Conservation (phyloP, 2,797 vertebrate genomes). For the Australoheros facetus region DNA sequence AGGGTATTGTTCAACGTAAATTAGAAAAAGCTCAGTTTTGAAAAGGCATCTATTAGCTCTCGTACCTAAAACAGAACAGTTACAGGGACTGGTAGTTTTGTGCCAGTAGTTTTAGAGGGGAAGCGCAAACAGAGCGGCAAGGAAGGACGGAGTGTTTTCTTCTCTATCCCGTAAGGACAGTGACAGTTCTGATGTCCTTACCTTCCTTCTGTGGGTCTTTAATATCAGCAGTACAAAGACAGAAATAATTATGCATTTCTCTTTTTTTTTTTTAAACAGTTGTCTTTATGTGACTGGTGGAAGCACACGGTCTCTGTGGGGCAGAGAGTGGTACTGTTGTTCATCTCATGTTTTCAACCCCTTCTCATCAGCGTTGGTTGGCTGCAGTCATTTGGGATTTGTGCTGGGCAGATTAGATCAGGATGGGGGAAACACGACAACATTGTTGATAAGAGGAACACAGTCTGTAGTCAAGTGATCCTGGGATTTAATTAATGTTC, state of each 20-base stretch:
- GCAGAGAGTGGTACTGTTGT: slow-evolving; percentile 64
- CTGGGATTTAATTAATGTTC: slow-evolving; percentile 55
- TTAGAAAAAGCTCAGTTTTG: slow-evolving; percentile 81
- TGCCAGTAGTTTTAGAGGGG: slow-evolving; percentile 81
- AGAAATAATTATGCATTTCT: slow-evolving; percentile 73
- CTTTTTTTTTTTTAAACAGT: slow-evolving; percentile 7
- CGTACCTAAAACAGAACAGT: slow-evolving; percentile 78
- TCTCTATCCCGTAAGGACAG: slow-evolving; percentile 68
- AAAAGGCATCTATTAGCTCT: slow-evolving; percentile 77
- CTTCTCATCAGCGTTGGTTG: slow-evolving; percentile 76
- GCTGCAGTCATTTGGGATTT: slow-evolving; percentile 80
- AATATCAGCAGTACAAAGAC: slow-evolving; percentile 91
- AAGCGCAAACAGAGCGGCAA: slow-evolving; percentile 67
- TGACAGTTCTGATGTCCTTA: slow-evolving; percentile 52
- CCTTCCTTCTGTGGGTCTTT: slow-evolving; percentile 67
- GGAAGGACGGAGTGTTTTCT: slow-evolving; percentile 77
- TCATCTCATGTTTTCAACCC: slow-evolving; percentile 64
- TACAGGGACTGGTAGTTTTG: slow-evolving; percentile 65
- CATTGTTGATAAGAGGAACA: slow-evolving; percentile 35
- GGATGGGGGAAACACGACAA: slow-evolving; percentile 19
- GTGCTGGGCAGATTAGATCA: slow-evolving; percentile 42
- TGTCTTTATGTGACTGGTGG: slow-evolving; percentile 50
- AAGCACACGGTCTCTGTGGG: slow-evolving; percentile 55
- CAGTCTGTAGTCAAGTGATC: slow-evolving; percentile 47
- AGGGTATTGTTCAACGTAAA: slow-evolving; percentile 81